phyloP scores from a whole-genome alignment of 2,888 invertebrate species.

The Brassicogethes aeneus region DNA sequence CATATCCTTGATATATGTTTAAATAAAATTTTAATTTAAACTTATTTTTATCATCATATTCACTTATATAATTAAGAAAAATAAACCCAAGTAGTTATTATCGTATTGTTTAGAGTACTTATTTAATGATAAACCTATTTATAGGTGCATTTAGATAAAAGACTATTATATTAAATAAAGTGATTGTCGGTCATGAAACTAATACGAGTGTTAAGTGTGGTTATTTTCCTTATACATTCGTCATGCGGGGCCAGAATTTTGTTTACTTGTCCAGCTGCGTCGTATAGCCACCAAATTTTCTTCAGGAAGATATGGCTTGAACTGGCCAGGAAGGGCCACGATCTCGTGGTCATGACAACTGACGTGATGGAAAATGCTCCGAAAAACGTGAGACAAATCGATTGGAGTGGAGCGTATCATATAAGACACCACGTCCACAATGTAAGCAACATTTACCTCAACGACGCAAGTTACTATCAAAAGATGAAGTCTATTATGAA shows the following conservation, averaged over 20 bases:
- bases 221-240: neutral
- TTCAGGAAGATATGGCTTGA: constrained; percentile 39
- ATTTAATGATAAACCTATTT: no score
- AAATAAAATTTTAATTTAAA: no score
- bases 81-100: no score
- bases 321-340: constrained; percentile 41
- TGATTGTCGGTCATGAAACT: no score
- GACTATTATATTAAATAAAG: no score
- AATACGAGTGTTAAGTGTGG: neutral
- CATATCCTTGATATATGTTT: no score
- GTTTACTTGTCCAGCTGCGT: constrained; percentile 19
- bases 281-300: constrained; percentile 41
- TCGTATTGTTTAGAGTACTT: no score
- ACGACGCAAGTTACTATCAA: constrained; percentile 12
- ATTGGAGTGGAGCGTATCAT: constrained; percentile 29
- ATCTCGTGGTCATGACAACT: constrained; percentile 41
- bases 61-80: no score
- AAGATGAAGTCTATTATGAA: no score
- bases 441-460: neutral
- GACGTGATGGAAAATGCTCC: constrained; percentile 34
- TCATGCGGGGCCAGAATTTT: constrained; percentile 17
- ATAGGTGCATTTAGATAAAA: no score
- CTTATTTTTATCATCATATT: no score
- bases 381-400: constrained; percentile 33
- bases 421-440: neutral